Conservation (phyloP, 2,888 invertebrate genomes). For the Aphrophora alni region DNA sequence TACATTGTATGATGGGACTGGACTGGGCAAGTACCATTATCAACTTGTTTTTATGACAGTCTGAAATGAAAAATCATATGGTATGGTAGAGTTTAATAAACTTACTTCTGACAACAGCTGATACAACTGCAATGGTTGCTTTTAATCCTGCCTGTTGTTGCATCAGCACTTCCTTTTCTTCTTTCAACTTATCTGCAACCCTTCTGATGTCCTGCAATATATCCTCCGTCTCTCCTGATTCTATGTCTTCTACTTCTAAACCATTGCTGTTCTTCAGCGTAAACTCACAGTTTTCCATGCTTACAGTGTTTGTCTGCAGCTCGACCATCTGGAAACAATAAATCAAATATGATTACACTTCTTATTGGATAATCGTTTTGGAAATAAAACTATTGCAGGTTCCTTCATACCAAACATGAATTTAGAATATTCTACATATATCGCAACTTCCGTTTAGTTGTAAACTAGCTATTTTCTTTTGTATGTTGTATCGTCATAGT, state of each 20-base stretch:
- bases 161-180: slow-evolving; percentile 41
- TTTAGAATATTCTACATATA: too few relatives aligned
- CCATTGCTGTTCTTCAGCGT: slow-evolving; percentile 62
- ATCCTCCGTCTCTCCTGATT: slow-evolving; percentile 57
- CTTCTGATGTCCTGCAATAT: slow-evolving; percentile 42
- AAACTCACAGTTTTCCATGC: slow-evolving; percentile 69
- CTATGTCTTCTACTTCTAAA: slow-evolving; percentile 56
- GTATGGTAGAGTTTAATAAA: too few relatives aligned
- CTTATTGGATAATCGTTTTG: neutral
- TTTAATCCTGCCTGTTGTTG: slow-evolving; percentile 47
- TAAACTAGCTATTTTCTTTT: too few relatives aligned
- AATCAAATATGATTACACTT: neutral
- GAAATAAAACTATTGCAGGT: too few relatives aligned
- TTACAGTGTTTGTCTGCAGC: slow-evolving; percentile 64
- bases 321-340: slow-evolving; percentile 66
- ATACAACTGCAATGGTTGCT: slow-evolving; percentile 41
- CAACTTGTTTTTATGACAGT: too few relatives aligned
- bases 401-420: too few relatives aligned
- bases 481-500: too few relatives aligned
- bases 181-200: slow-evolving; percentile 42
- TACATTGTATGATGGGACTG: too few relatives aligned
- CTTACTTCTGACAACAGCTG: slow-evolving; percentile 31
- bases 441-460: too few relatives aligned
- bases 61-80: too few relatives aligned
- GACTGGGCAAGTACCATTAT: too few relatives aligned